phyloP scores from a whole-genome alignment of 35 echinoderm and acorn worm species.

The Stichopus chloronotus region DNA sequence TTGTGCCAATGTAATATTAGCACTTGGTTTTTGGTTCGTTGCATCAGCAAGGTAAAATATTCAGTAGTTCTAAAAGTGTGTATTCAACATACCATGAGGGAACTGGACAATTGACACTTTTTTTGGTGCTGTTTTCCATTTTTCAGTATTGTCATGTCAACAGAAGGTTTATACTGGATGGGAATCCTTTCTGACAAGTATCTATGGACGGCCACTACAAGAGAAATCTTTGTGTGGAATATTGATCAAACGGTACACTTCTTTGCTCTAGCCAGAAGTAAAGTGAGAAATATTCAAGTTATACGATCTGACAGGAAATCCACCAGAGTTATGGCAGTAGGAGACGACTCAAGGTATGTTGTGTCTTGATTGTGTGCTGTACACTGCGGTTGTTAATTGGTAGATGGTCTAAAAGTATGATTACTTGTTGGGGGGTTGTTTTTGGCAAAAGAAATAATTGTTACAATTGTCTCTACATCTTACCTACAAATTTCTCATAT shows the following conservation, averaged over 20 bases:
- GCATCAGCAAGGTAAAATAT: too few relatives aligned
- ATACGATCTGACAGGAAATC: conserved; percentile 72
- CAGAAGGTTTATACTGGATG: conserved; percentile 93
- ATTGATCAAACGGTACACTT: conserved; percentile 67
- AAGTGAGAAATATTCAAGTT: conserved; percentile 68
- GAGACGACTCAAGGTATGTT: conserved; percentile 93
- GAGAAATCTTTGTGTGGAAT: conserved; percentile 79
- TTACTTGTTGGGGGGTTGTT: too few relatives aligned
- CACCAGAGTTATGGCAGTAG: conserved; percentile 85
- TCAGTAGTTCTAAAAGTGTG: too few relatives aligned
- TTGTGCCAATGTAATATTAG: too few relatives aligned
- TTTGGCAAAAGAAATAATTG: too few relatives aligned
- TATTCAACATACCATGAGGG: too few relatives aligned
- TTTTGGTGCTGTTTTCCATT: neutral
- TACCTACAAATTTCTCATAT: too few relatives aligned
- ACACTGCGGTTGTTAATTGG: too few relatives aligned
- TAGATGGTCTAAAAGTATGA: too few relatives aligned
- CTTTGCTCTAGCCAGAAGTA: conserved; percentile 61
- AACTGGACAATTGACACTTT: too few relatives aligned
- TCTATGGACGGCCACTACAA: conserved; percentile 90
- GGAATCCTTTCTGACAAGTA: conserved; percentile 84
- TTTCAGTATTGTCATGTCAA: conserved; percentile 76
- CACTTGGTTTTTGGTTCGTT: too few relatives aligned
- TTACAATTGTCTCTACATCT: too few relatives aligned
- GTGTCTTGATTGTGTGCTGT: neutral